Evolutionary conservation across 2,797 vertebrate species (phyloP), one percentile per base, ranked within the genome.

Genomic region (Eidolon dupreanum): DNA sequence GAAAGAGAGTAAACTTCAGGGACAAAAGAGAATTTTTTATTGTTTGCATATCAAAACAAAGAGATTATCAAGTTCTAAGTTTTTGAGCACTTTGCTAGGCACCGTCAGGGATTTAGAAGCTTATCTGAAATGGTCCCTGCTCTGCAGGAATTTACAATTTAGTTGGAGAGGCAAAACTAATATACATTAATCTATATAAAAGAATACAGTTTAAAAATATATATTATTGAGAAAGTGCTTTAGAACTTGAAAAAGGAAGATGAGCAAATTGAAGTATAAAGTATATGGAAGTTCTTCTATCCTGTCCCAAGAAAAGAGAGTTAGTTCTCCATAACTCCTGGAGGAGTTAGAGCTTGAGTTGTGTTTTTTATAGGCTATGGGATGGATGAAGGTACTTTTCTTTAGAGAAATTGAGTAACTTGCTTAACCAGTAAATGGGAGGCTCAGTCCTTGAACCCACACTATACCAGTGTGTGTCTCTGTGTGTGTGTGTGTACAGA

Each of bases 221-320:
- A n/a, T 84, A 36, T 49, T 51, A 57, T 43, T 91, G 49, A 84
- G 55, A 88, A 71, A 90, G n/a, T 90, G 24, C n/a, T 83, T 0
- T 61, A 94, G 75, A 95, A 93, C 68, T 89, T 95, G 31, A n/a
- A 84, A 96, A 86, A 22, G 41, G 38, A 93, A 79, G 53, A 66
- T 94, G 74, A 92, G 8, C 17, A 83, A 91, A 84, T 79, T 71
- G 68, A 90, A 96, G 86, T 88, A 70, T 33, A 70, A 83, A 86
- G 24, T 90, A 65, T 88, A 8, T 51, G 17, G 28, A 65, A 81
- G 41, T 79, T 41, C 10, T 84, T 92, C 46, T 74, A 94, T 94
- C 13, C 22, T 85, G 6, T 82, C 74, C 12, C 16, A 84, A 75
- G 41, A 95, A 81, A 73, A 22, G 19, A 49, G 49, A 68, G 38